These are phyloP conservation scores for Cartodere bifasciata DNA, from an alignment of 2,888 invertebrate species.

Conservation along the genomic window DNA sequence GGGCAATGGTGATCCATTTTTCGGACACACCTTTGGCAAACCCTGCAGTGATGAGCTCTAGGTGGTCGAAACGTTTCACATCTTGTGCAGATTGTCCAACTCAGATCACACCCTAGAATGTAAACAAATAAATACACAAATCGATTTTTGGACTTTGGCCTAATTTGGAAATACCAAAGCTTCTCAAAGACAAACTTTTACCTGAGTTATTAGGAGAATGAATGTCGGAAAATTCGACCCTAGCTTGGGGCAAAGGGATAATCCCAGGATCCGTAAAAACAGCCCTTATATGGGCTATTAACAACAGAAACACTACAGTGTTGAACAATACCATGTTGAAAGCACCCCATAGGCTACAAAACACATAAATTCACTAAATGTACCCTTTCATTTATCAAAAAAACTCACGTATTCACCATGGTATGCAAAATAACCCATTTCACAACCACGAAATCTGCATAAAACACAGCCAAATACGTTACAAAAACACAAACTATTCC, in stretches of 20 bases:
- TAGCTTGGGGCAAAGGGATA: constrained; percentile 60
- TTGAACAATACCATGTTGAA: constrained; percentile 71
- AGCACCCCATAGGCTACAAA: constrained; percentile 68
- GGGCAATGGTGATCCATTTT: constrained; percentile 82
- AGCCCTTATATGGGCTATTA: constrained; percentile 69
- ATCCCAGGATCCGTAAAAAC: constrained; percentile 83
- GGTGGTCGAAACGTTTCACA: constrained; percentile 76
- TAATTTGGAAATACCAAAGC: too few species aligned
- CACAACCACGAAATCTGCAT: constrained; percentile 79
- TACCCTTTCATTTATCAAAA: constrained; percentile 1
- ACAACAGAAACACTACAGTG: constrained; percentile 57
- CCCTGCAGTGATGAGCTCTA: constrained; percentile 76
- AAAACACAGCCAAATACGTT: constrained; percentile 68
- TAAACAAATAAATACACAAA: not conserved
- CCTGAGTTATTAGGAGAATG: constrained; percentile 48
- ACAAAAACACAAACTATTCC: constrained; percentile 70
- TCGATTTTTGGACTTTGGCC: too few species aligned
- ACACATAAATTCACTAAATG: constrained; percentile 2
- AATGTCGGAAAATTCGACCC: constrained; percentile 70
- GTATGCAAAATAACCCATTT: constrained; percentile 72
- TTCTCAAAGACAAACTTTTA: constrained; percentile 13
- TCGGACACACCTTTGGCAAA: constrained; percentile 70
- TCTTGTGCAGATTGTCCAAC: constrained; percentile 70
- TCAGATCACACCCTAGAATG: constrained; percentile 39
- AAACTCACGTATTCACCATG: constrained; percentile 62